Percentiles rank a stretch among this genome's conserved stretches.
Conservation (phyloP, 2,113 vertebrate species). For the Meles meles region DNA sequence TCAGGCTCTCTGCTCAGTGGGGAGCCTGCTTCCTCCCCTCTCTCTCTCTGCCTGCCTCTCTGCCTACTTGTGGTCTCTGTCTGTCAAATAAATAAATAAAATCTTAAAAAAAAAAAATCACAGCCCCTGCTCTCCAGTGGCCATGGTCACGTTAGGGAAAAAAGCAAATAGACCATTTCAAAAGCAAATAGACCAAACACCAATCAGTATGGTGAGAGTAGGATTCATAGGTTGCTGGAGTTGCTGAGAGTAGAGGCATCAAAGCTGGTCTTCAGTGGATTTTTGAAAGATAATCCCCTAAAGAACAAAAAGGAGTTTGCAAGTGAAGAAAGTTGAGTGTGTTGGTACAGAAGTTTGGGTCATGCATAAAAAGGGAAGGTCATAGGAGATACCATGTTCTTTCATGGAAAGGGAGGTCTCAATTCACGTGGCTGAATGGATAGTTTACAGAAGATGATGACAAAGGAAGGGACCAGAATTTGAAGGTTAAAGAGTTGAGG, state of each 20-base stretch:
- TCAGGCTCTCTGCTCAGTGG: too few relatives aligned
- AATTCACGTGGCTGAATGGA: not conserved
- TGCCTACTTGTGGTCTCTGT: too few relatives aligned
- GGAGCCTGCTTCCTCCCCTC: too few relatives aligned
- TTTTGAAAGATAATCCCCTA: not conserved
- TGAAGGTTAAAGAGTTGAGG: not conserved
- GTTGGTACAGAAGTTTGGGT: not conserved
- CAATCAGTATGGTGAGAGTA: not conserved
- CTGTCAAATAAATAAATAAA: too few relatives aligned
- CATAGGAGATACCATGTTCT: not conserved
- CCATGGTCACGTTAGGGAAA: not conserved
- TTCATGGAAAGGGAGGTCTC: not conserved
- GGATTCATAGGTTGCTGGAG: not conserved
- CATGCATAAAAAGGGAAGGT: not conserved
- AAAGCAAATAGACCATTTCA: not conserved
- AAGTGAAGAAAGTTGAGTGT: not conserved
- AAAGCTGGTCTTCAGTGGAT: not conserved
- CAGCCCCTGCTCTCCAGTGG: not conserved
- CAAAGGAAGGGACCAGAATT: not conserved
- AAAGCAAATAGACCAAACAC: too few relatives aligned
- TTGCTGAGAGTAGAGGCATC: accelerated
- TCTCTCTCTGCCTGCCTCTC: too few relatives aligned
- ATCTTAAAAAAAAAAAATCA: not conserved
- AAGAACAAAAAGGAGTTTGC: not conserved
- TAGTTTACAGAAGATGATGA: not conserved